These are phyloP conservation scores for Macrobrachium nipponense DNA, from an alignment of 1,140 invertebrate species.

Conservation along the genomic window DNA sequence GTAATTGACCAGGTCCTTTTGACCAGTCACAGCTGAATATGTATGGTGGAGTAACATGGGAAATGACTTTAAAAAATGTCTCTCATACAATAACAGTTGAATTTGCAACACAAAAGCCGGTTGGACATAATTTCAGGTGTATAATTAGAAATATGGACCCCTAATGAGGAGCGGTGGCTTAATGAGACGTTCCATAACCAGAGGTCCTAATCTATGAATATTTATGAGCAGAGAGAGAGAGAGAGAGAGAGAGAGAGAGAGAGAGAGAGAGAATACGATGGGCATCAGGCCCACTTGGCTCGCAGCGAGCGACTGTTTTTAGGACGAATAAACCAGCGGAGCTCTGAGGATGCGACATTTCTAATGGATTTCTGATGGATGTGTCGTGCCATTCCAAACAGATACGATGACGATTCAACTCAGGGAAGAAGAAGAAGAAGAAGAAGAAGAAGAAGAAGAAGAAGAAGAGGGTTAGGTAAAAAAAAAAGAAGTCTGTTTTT, in stretches of 20 bases:
- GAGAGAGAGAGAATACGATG: not conserved
- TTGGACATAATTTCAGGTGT: not conserved
- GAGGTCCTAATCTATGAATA: conserved; percentile 12
- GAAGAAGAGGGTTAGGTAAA: no score
- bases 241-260: no score
- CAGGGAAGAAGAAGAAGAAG: no score
- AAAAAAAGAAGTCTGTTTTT: not conserved
- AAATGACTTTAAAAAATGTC: not conserved
- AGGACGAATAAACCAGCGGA: not conserved
- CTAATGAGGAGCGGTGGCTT: not conserved
- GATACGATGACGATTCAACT: no score
- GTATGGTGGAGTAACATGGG: not conserved
- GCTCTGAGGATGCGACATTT: no score
- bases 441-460: no score
- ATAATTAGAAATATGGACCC: conserved; percentile 21
- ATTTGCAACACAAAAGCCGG: not conserved
- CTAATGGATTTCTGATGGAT: no score
- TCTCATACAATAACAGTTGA: not conserved
- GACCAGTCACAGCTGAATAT: no score
- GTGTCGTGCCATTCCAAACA: no score
- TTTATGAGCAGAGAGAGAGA: conserved; percentile 4
- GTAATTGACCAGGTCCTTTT: no score
- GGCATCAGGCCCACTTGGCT: not conserved
- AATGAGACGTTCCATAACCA: conserved; percentile 18
- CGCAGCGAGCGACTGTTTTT: not conserved